Evolutionary conservation across 1,140 invertebrate species (phyloP).

Genomic region (Prorops nasuta): DNA sequence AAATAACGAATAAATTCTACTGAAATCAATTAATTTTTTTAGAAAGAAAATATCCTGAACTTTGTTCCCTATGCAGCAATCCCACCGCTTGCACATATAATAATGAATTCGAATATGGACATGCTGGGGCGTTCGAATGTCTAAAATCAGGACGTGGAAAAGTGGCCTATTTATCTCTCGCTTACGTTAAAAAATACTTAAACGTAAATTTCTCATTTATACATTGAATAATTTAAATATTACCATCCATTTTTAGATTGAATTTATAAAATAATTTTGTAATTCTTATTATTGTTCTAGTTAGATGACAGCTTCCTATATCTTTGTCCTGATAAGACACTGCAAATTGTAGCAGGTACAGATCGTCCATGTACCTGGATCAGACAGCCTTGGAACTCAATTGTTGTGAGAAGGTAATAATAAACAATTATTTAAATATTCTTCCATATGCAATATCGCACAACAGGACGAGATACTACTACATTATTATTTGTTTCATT

Average conservation of each 20-base stretch:
- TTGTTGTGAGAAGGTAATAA: conserved; percentile 60
- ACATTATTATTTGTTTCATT: too few relatives aligned
- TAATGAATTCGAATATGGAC: conserved; percentile 52
- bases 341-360: too few relatives aligned
- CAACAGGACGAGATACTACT: too few relatives aligned
- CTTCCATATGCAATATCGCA: too few relatives aligned
- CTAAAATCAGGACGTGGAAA: conserved; percentile 58
- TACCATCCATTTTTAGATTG: conserved; percentile 29
- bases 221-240: too few relatives aligned
- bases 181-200: conserved; percentile 57
- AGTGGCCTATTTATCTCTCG: conserved; percentile 66
- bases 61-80: conserved; percentile 56
- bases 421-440: too few relatives aligned
- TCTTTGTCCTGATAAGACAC: conserved; percentile 68
- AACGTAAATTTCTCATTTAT: conserved; percentile 40
- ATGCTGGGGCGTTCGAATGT: conserved; percentile 68
- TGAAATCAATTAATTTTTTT: too few relatives aligned
- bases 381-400: conserved; percentile 59
- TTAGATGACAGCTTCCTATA: conserved; percentile 51
- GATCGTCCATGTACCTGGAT: conserved; percentile 65
- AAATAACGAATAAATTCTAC: too few relatives aligned
- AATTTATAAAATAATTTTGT: neutral
- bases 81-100: conserved; percentile 42
- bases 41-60: conserved; percentile 55
- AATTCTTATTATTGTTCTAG: conserved; percentile 9